Percentiles rank a stretch among this genome's conserved stretches.
These are phyloP conservation scores for Galaxias olidus DNA, from an alignment of 2,797 vertebrate genomes.

Conservation along the genomic window DNA sequence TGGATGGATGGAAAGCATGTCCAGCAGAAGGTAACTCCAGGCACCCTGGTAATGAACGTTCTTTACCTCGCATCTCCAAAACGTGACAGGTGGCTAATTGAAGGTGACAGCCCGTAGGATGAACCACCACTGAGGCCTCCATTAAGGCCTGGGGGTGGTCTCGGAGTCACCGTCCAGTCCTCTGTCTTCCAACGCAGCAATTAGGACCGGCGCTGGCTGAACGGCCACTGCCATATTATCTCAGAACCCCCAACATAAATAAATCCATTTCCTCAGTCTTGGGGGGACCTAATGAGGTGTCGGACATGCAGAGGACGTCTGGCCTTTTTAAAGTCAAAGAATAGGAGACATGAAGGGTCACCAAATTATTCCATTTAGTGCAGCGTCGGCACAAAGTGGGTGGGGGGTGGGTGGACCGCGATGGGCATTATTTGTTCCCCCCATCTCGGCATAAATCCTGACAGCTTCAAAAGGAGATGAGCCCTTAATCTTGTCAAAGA, in stretches of 20 bases:
- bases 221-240: conserved; percentile 28
- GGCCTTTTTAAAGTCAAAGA: conserved; percentile 38
- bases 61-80: conserved; percentile 7
- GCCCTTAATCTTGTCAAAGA: conserved; percentile 60
- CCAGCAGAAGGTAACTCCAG: not conserved
- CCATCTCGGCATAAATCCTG: conserved; percentile 17
- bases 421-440: conserved; percentile 36
- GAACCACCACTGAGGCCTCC: conserved; percentile 20
- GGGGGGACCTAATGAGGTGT: conserved; percentile 45
- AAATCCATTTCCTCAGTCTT: conserved; percentile 24
- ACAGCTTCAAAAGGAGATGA: conserved; percentile 53
- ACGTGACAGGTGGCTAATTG: not conserved
- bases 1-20: not conserved
- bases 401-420: conserved; percentile 17
- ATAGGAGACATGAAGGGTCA: conserved; percentile 32
- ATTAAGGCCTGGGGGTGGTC: conserved; percentile 12
- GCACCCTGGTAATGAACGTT: not conserved
- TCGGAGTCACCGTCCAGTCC: conserved; percentile 21
- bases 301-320: conserved; percentile 41
- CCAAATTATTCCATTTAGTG: conserved; percentile 45
- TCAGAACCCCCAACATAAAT: conserved; percentile 40
- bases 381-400: conserved; percentile 48
- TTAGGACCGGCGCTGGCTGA: conserved; percentile 43
- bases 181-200: conserved; percentile 28
- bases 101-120: conserved; percentile 14